Conservation (phyloP, 1,140 invertebrate genomes). For the Notospermus geniculatus region DNA sequence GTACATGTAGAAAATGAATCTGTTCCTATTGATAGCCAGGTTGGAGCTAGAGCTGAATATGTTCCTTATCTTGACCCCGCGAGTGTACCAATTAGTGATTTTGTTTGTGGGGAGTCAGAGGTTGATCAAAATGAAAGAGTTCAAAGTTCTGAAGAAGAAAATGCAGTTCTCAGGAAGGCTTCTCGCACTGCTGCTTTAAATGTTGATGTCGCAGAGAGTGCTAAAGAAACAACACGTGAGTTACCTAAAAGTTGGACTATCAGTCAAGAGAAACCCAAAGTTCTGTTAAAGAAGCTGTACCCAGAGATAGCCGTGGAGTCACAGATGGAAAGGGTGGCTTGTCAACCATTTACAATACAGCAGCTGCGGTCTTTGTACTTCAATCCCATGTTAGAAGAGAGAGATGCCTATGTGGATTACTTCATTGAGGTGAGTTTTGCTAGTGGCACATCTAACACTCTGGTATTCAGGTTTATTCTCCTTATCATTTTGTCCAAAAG, state of each 20-base stretch:
- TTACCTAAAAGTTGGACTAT: background rate
- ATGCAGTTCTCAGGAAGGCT: background rate
- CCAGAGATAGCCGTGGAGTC: slow-evolving; percentile 2
- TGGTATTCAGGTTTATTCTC: no score
- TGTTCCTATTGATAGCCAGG: no score
- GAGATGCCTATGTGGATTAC: slow-evolving; percentile 62
- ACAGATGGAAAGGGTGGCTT: background rate
- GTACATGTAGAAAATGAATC: no score
- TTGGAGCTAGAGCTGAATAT: no score
- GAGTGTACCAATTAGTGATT: no score
- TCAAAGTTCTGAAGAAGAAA: no score
- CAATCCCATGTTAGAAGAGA: slow-evolving; percentile 61
- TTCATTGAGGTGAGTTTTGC: slow-evolving; percentile 60
- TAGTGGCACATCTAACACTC: no score
- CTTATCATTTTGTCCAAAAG: no score
- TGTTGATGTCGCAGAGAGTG: background rate
- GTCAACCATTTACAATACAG: slow-evolving; percentile 59
- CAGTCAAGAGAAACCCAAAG: background rate
- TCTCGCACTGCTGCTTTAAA: no score
- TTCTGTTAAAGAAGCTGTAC: background rate
- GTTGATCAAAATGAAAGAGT: no score
- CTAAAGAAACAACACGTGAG: background rate
- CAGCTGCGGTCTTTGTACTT: slow-evolving; percentile 63
- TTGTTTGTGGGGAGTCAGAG: no score
- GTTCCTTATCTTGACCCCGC: no score